These are phyloP conservation scores for Exocentrus adspersus DNA, from an alignment of 2,888 invertebrate species.

Conservation along the genomic window DNA sequence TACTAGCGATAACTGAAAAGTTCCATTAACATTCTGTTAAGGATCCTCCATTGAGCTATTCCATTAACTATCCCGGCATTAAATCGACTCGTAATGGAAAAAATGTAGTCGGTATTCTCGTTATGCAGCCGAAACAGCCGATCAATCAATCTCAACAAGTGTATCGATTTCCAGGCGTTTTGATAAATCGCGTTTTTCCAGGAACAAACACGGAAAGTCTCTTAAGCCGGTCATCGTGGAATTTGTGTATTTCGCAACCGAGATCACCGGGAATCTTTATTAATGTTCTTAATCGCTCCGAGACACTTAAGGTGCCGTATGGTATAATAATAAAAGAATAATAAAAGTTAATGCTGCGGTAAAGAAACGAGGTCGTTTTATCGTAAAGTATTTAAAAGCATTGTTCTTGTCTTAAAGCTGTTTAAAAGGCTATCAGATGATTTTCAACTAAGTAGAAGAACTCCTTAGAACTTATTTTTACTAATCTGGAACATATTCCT, in stretches of 20 bases:
- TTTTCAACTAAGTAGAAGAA: too few species aligned
- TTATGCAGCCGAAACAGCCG: conserved; percentile 22
- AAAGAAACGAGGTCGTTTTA: too few species aligned
- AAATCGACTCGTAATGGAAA: conserved; percentile 11
- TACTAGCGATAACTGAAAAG: too few species aligned
- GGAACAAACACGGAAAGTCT: conserved; percentile 45
- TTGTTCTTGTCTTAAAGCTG: too few species aligned
- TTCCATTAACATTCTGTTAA: too few species aligned
- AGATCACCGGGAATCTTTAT: neutral
- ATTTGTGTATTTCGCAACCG: neutral
- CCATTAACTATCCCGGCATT: too few species aligned
- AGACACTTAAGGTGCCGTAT: neutral
- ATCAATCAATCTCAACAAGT: conserved; percentile 37
- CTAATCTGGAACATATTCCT: too few species aligned
- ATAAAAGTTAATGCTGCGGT: neutral
- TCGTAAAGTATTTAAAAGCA: too few species aligned
- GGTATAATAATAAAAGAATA: neutral
- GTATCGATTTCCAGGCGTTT: conserved; percentile 44
- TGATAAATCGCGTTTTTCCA: conserved; percentile 45
- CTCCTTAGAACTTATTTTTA: too few species aligned
- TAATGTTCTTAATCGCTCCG: neutral
- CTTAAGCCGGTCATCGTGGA: conserved; percentile 40
- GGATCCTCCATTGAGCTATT: too few species aligned
- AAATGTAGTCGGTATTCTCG: conserved; percentile 15
- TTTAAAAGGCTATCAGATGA: too few species aligned